Percentiles rank a stretch among this genome's conserved stretches.
Evolutionary conservation across 2,113 vertebrate species (phyloP).

Genomic region (Rynchops niger): DNA sequence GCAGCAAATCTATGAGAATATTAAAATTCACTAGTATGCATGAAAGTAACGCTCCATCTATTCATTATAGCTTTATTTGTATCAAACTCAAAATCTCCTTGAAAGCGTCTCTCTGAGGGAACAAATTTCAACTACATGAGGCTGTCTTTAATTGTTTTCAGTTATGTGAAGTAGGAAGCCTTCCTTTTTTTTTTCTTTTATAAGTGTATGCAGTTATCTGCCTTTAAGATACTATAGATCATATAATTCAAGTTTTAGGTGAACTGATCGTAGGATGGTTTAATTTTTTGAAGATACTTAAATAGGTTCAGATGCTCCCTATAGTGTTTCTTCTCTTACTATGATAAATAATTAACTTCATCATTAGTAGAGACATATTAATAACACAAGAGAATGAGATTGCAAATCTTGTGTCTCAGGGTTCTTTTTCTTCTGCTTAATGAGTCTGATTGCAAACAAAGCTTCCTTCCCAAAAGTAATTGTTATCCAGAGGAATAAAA

Average conservation of each 20-base stretch:
- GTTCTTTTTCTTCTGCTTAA: neutral
- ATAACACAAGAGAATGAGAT: neutral
- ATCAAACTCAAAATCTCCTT: constrained; percentile 50
- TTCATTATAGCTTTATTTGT: constrained; percentile 23
- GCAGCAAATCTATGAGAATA: neutral
- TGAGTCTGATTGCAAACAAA: neutral
- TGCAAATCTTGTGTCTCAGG: neutral
- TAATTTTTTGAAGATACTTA: neutral
- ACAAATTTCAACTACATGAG: neutral
- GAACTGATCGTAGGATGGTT: neutral
- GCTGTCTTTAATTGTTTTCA: neutral
- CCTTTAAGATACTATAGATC: neutral
- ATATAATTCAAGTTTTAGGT: neutral
- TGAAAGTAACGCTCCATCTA: neutral
- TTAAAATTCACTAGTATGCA: neutral
- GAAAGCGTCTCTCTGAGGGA: constrained; percentile 32
- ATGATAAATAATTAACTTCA: neutral
- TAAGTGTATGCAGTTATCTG: neutral
- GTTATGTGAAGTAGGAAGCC: neutral
- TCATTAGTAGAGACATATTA: neutral
- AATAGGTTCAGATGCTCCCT: neutral
- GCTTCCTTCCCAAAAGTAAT: neutral
- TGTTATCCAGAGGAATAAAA: neutral
- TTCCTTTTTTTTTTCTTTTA: neutral
- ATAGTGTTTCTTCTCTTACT: neutral